phyloP scores from a whole-genome alignment of 2,113 vertebrate genomes.

The Pelmatolapia mariae region DNA sequence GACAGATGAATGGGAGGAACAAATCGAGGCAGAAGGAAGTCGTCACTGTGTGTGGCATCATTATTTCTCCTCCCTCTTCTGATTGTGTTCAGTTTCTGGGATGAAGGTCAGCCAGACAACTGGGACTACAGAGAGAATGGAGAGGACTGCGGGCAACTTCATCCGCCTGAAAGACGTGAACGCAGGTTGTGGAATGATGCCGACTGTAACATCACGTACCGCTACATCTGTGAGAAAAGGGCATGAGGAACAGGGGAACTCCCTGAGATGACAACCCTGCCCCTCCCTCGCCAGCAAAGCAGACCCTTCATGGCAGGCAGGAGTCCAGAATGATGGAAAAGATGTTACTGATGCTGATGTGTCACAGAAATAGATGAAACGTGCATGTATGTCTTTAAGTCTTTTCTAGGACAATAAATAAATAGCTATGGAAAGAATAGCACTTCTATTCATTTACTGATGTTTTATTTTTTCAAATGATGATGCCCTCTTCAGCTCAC shows the following conservation, averaged over 20 bases:
- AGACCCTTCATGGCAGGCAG: not conserved
- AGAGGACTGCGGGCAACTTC: constrained; percentile 68
- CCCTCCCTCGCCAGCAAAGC: not conserved
- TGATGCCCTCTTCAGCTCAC: not conserved
- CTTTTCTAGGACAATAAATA: not conserved
- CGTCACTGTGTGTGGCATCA: not conserved
- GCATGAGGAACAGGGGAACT: not conserved
- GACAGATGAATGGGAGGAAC: not conserved
- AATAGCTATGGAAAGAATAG: not conserved
- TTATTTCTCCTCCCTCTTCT: not conserved
- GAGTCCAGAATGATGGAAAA: not conserved
- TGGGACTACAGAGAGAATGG: constrained; percentile 47
- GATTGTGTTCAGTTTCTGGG: constrained; percentile 51
- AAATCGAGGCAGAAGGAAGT: not conserved
- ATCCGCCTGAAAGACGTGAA: rapidly evolving
- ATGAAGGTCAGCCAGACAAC: constrained; percentile 58
- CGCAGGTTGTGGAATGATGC: constrained; percentile 61
- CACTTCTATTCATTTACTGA: not conserved
- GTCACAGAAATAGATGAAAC: not conserved
- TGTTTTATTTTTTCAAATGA: not conserved
- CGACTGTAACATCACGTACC: constrained; percentile 3
- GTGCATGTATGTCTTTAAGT: not conserved
- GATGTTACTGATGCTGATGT: not conserved
- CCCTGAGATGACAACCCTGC: not conserved
- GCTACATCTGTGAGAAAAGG: constrained; percentile 55